A percentile compares a stretch with the other conserved stretches of the same genome.
These are phyloP conservation scores for Asbolus verrucosus DNA, from an alignment of 1,140 invertebrate species.

Conservation along the genomic window DNA sequence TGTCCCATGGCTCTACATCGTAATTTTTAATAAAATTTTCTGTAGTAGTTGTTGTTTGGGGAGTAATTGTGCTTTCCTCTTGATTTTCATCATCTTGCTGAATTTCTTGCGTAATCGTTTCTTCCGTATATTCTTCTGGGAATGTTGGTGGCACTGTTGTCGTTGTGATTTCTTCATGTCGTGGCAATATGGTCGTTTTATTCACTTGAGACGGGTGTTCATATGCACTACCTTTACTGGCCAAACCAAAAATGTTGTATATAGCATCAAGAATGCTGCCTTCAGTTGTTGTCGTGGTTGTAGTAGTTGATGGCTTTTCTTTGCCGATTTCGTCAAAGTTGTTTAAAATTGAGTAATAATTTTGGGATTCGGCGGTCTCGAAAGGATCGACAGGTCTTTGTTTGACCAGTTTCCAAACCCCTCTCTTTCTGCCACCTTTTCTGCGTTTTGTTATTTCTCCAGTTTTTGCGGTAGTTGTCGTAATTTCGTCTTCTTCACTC, in stretches of 20 bases:
- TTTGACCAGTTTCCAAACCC: conserved; percentile 75
- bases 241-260: conserved; percentile 62
- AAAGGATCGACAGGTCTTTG: conserved; percentile 72
- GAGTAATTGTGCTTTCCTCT: conserved; percentile 8
- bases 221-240: conserved; percentile 37
- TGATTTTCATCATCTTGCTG: not conserved
- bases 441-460: conserved; percentile 25
- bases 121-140: conserved; percentile 57
- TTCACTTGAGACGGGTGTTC: no score
- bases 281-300: conserved; percentile 56
- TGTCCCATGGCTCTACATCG: conserved; percentile 68
- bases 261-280: conserved; percentile 63
- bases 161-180: conserved; percentile 47
- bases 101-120: conserved; percentile 34
- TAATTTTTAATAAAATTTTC: conserved; percentile 38
- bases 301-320: conserved; percentile 48
- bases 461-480: conserved; percentile 21
- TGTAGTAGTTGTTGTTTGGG: conserved; percentile 44
- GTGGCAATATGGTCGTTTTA: no score
- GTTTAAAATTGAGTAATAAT: conserved; percentile 59
- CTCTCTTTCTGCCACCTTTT: conserved; percentile 67
- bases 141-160: conserved; percentile 49
- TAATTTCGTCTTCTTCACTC: conserved; percentile 35
- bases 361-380: conserved; percentile 77
- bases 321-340: conserved; percentile 50